phyloP scores from a whole-genome alignment of 2,888 invertebrate species.

The Euplagia quadripunctaria region DNA sequence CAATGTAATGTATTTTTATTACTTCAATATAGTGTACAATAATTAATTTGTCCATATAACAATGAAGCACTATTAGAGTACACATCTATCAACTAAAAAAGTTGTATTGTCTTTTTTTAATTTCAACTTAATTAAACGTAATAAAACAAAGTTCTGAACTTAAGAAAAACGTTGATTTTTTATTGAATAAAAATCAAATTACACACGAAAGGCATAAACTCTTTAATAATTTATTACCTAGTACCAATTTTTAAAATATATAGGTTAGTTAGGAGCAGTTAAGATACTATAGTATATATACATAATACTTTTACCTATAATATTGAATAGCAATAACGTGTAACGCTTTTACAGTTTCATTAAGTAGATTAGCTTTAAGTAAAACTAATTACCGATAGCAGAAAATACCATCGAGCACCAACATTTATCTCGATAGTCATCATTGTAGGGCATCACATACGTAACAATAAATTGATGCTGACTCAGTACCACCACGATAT shows the following conservation, averaged over 20 bases:
- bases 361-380: not conserved
- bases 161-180: no score
- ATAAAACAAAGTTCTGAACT: no score
- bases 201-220: not conserved
- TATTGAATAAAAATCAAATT: no score
- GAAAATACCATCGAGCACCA: not conserved
- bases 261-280: not conserved
- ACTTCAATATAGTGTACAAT: slow-evolving; percentile 57
- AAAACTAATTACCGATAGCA: slow-evolving; percentile 34
- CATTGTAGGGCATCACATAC: not conserved
- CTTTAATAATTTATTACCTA: no score
- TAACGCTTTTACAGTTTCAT: not conserved
- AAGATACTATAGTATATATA: no score
- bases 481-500: slow-evolving; percentile 61
- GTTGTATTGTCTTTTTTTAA: no score
- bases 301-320: no score
- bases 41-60: slow-evolving; percentile 34
- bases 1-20: slow-evolving; percentile 51
- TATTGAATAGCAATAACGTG: no score
- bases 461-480: slow-evolving; percentile 53
- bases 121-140: no score
- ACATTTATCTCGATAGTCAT: not conserved
- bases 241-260: no score
- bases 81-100: not conserved
- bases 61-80: not conserved